Evolutionary conservation across 2,888 invertebrate genomes (phyloP).

Genomic region (Hybos culiciformis): DNA sequence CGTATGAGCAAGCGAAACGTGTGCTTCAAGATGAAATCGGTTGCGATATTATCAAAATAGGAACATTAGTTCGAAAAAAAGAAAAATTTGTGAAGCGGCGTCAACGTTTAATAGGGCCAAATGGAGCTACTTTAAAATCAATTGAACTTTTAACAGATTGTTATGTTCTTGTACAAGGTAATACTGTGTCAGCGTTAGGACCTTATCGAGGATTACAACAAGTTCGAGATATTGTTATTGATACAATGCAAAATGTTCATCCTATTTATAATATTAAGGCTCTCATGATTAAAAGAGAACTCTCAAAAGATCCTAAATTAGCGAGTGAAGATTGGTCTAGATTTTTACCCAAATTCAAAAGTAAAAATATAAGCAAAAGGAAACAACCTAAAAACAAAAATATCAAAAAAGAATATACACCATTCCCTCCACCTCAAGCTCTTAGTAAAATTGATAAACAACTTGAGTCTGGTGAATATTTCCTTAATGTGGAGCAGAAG

Average conservation of each 20-base stretch:
- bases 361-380: constrained; percentile 73
- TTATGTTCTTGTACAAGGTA: constrained; percentile 93
- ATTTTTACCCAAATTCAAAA: constrained; percentile 88
- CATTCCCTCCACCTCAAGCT: constrained; percentile 88
- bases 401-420: constrained; percentile 88
- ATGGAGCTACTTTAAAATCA: constrained; percentile 95
- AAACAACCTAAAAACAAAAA: constrained; percentile 80
- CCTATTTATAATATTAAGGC: constrained; percentile 97
- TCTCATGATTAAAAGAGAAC: constrained; percentile 91
- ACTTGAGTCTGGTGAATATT: constrained; percentile 92
- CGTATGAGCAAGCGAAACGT: constrained; percentile 84
- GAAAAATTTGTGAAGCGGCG: constrained; percentile 92
- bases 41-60: constrained; percentile 94
- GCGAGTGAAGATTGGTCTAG: constrained; percentile 93
- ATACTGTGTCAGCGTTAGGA: constrained; percentile 93
- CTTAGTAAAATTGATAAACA: constrained; percentile 90
- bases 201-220: constrained; percentile 82
- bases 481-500: constrained; percentile 76
- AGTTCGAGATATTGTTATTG: constrained; percentile 79
- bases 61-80: constrained; percentile 73
- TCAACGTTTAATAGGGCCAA: constrained; percentile 89
- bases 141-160: constrained; percentile 93
- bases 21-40: constrained; percentile 81
- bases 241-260: constrained; percentile 98
- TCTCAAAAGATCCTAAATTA: constrained; percentile 83